These are phyloP conservation scores for Tenualosa thibaudeaui DNA, from an alignment of 2,797 vertebrate genomes.

Conservation along the genomic window DNA sequence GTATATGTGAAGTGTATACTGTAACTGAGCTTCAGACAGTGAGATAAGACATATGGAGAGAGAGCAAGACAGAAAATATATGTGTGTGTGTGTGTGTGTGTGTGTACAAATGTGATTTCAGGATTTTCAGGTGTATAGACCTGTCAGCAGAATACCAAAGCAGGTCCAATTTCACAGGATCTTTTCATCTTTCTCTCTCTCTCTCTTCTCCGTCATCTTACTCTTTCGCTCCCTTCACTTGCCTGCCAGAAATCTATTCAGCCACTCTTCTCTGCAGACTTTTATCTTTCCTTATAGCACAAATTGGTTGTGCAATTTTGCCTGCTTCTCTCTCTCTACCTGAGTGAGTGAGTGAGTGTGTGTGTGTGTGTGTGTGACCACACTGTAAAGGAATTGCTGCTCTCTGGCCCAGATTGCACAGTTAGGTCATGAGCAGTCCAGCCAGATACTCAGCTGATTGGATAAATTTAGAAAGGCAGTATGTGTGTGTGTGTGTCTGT, in stretches of 20 bases:
- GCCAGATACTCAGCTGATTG: conserved; percentile 17
- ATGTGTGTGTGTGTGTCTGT: background rate
- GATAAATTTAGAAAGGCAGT: background rate
- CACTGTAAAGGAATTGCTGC: conserved; percentile 32
- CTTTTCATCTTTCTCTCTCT: conserved; percentile 32
- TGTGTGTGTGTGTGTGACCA: background rate
- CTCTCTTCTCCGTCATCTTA: background rate
- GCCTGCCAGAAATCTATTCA: background rate
- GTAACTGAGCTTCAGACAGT: too few species aligned
- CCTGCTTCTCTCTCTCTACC: background rate
- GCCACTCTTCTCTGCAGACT: background rate
- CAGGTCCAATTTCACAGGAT: background rate
- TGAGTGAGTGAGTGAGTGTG: conserved; percentile 31
- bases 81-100: too few species aligned
- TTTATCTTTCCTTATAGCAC: background rate
- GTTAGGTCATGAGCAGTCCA: conserved; percentile 14
- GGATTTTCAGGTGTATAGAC: background rate
- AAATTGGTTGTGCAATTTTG: background rate
- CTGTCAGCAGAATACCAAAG: conserved; percentile 3
- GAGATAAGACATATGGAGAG: too few species aligned
- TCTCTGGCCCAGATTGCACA: conserved; percentile 28
- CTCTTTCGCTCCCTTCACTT: background rate
- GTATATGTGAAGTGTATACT: too few species aligned
- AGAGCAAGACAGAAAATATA: too few species aligned
- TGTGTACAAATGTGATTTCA: background rate